Conservation (phyloP, 2,113 vertebrate species). For the Corythaeola cristata region DNA sequence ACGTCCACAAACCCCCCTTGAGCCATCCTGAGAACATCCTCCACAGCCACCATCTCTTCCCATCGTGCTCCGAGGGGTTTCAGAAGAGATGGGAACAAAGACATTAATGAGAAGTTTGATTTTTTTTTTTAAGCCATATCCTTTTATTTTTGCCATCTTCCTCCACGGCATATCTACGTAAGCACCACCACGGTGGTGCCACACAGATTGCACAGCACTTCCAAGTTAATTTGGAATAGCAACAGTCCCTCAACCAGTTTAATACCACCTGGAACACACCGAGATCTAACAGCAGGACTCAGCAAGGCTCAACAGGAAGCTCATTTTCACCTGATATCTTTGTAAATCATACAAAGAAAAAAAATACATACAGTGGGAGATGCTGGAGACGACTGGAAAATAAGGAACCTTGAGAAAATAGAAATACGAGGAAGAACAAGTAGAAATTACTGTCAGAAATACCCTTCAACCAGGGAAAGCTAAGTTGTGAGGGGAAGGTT, state of each 20-base stretch:
- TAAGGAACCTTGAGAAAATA: not conserved
- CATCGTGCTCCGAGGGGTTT: accelerated
- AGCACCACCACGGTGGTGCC: not conserved
- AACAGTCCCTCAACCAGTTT: not conserved
- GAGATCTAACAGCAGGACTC: not conserved
- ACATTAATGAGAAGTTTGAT: not conserved
- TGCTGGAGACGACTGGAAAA: not conserved
- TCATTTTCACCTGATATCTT: not conserved
- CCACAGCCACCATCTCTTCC: not conserved
- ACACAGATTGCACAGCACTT: accelerated
- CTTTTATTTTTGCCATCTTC: not conserved
- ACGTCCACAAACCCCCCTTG: not conserved
- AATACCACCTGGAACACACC: not conserved
- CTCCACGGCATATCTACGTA: accelerated
- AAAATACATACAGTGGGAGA: accelerated
- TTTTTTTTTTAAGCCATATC: not conserved
- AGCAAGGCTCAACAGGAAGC: not conserved
- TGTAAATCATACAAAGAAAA: not conserved
- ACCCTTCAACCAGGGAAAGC: too few relatives aligned
- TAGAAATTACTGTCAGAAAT: not conserved
- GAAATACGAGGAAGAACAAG: not conserved
- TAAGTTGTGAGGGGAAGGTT: not conserved
- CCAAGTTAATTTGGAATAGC: not conserved
- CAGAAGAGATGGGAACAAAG: not conserved
- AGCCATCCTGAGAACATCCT: not conserved